These are phyloP conservation scores for Eurosta solidaginis DNA, from an alignment of 1,140 invertebrate genomes.

Conservation along the genomic window DNA sequence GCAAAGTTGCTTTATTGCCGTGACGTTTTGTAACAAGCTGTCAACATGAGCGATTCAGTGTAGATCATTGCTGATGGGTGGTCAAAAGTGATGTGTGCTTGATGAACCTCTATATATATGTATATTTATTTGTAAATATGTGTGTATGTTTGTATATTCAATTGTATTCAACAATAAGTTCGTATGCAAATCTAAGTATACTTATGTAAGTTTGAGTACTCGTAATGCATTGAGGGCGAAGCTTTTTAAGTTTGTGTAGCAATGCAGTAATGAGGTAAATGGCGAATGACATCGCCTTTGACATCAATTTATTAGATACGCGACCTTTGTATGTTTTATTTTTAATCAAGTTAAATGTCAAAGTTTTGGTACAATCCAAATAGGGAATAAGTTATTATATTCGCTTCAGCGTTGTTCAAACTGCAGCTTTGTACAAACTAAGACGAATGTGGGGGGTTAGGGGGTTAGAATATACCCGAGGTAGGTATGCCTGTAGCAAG, in stretches of 20 bases:
- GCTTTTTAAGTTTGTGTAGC: neutral
- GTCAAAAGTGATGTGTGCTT: conserved; percentile 28
- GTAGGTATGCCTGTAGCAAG: no score
- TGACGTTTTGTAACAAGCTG: conserved; percentile 30
- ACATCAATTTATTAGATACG: conserved; percentile 1
- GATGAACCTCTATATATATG: neutral
- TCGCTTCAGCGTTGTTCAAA: no score
- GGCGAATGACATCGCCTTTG: neutral
- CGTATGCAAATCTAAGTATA: no score
- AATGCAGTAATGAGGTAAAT: conserved; percentile 11
- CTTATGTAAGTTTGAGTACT: no score
- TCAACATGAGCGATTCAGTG: conserved; percentile 35
- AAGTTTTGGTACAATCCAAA: neutral
- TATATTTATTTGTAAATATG: neutral
- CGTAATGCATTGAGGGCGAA: neutral
- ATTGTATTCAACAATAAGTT: no score
- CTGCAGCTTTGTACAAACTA: no score
- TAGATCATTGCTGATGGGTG: conserved; percentile 33
- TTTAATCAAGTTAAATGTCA: neutral
- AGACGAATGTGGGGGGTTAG: no score
- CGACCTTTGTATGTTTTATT: conserved; percentile 11
- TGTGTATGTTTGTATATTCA: neutral
- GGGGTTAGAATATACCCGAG: no score
- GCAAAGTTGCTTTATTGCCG: conserved; percentile 19
- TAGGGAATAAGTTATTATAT: neutral